Evolutionary conservation across 2,888 invertebrate genomes (phyloP).

Genomic region (Laspeyria flexula): DNA sequence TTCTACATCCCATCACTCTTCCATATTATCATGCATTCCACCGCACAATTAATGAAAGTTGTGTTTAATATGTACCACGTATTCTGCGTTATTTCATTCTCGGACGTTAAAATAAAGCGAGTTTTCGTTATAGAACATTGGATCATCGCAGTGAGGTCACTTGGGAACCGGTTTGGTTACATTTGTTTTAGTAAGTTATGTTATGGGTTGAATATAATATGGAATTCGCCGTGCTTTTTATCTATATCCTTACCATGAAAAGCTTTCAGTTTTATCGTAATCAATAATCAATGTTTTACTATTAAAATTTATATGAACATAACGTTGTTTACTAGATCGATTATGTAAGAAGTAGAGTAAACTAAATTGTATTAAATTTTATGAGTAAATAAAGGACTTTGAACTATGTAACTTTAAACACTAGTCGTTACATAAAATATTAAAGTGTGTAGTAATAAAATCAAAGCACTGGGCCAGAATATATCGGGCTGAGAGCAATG

Average conservation of each 20-base stretch:
- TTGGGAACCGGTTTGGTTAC: slow-evolving; percentile 67
- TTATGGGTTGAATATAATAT: slow-evolving; percentile 46
- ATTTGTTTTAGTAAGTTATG: slow-evolving; percentile 37
- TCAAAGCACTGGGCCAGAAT: slow-evolving; percentile 38
- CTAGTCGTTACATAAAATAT: slow-evolving; percentile 43
- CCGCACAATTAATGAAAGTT: slow-evolving; percentile 27
- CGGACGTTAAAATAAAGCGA: slow-evolving; percentile 11
- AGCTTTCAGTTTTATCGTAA: no score
- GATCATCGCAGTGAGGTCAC: slow-evolving; percentile 75
- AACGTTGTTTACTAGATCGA: no score
- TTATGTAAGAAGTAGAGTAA: no score
- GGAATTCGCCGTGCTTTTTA: slow-evolving; percentile 36
- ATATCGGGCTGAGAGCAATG: slow-evolving; percentile 48
- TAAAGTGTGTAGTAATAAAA: slow-evolving; percentile 54
- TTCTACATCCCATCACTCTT: slow-evolving; percentile 49
- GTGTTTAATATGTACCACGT: slow-evolving; percentile 8
- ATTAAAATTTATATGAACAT: no score
- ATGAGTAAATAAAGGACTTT: slow-evolving; percentile 39
- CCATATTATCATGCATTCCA: slow-evolving; percentile 38
- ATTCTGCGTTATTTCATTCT: slow-evolving; percentile 8
- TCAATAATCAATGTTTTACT: no score
- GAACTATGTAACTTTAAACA: slow-evolving; percentile 38
- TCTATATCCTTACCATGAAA: no score
- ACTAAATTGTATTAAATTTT: not conserved
- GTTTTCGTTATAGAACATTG: slow-evolving; percentile 45